Conservation (phyloP, 2,888 invertebrate genomes). For the Metellina segmentata region DNA sequence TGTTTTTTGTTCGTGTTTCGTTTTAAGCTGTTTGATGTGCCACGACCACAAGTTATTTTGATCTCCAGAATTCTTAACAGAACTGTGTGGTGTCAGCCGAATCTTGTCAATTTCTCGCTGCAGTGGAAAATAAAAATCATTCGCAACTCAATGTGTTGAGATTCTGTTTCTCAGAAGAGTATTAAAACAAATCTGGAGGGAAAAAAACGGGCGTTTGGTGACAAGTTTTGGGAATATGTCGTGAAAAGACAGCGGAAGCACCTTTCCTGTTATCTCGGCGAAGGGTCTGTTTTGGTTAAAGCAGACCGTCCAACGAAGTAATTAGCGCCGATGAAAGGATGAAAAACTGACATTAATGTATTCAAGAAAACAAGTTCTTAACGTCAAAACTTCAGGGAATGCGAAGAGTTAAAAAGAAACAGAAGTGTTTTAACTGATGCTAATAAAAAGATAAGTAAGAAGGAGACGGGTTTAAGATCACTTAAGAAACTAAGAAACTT, state of each 20-base stretch:
- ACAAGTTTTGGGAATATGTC: neutral
- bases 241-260: neutral
- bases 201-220: neutral
- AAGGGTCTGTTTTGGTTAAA: neutral
- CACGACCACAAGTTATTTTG: neutral
- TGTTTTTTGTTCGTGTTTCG: neutral
- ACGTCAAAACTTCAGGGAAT: conserved; percentile 28
- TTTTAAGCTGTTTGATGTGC: neutral
- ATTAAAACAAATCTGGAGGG: neutral
- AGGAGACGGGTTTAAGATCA: conserved; percentile 27
- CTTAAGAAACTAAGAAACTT: neutral
- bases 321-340: conserved; percentile 34
- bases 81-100: neutral
- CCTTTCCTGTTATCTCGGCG: neutral
- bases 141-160: neutral
- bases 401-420: neutral
- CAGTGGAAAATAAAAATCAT: neutral
- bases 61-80: neutral
- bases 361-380: conserved; percentile 47
- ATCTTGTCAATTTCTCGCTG: neutral
- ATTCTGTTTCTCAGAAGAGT: neutral
- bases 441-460: conserved; percentile 23
- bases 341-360: conserved; percentile 36
- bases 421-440: conserved; percentile 33
- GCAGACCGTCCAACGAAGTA: neutral